phyloP scores from a whole-genome alignment of 1,140 invertebrate genomes.

The Andricus grossulariae region DNA sequence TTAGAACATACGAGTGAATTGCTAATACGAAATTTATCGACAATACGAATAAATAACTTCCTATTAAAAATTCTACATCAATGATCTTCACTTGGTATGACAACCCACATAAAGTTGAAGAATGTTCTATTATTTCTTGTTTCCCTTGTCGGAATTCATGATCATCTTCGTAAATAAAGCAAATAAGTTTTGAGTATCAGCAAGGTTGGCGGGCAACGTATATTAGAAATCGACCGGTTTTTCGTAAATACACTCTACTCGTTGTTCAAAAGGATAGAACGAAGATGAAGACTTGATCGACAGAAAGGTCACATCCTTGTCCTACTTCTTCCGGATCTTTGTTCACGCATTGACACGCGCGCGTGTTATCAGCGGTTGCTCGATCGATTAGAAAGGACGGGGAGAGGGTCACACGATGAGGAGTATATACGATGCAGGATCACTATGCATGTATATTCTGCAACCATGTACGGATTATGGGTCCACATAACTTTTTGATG shows the following conservation, averaged over 20 bases:
- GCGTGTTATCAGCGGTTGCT: slow-evolving; percentile 1
- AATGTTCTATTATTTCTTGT: slow-evolving; percentile 13
- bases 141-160: neutral
- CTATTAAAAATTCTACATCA: neutral
- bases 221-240: slow-evolving; percentile 21
- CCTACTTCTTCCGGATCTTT: slow-evolving; percentile 27
- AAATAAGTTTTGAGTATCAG: neutral
- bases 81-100: neutral
- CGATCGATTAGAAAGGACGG: neutral
- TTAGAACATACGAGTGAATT: too few species aligned
- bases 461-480: too few species aligned
- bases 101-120: neutral
- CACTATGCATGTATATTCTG: neutral
- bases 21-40: too few species aligned
- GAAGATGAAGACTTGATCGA: slow-evolving; percentile 4
- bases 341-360: slow-evolving; percentile 22
- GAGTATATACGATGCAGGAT: slow-evolving; percentile 28
- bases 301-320: slow-evolving; percentile 29
- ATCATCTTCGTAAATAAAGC: neutral
- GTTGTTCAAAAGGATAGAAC: slow-evolving; percentile 2
- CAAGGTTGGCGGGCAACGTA: slow-evolving; percentile 4
- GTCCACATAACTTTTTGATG: neutral
- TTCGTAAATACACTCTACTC: neutral
- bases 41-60: neutral
- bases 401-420: slow-evolving; percentile 39